Base-by-base conservation (phyloP, 2,888 invertebrate genomes). In the Luperina testacea region DNA sequence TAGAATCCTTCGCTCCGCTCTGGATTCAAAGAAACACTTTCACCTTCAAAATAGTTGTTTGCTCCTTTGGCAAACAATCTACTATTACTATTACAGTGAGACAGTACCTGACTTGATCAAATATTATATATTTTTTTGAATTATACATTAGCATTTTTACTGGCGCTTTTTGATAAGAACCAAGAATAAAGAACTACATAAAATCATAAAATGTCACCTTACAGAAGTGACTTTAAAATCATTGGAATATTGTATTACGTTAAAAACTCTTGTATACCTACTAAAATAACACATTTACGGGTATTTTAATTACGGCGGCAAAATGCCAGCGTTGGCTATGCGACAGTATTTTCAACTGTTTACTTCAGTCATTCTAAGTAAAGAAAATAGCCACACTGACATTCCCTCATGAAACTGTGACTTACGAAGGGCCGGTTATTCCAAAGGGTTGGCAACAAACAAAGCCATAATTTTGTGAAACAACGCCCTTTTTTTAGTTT, bases 211-310 rank as follows among this genome's bases (percentile, higher is more conserved):
- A 81, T 38, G 72, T 77, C 63, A 75, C 72, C 72, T 64, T 53
- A 57, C n/a, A 53, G n/a, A 20, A 53, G 74, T 64, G 64, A 74
- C 78, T 67, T 64, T 45, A 3, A 72, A 78, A 72, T 76, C 69
- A 84, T 71, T 75, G 59, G 17, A 64, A 73, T 73, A 73, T 81
- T 72, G 42, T 63, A 72, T 80, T 77, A 81, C 69, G 9, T 32
- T 53, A 7, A n/a, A 69, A 63, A 20, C 15, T 53, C 20, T 70
- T 65, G n/a, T 59, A 63, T 74, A 74, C 15, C 24, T 32, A 64
- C 27, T 11, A 24, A 51, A 69, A 77, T 69, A 64, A 51, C 27
- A 67, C 51, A 57, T 81, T 68, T 77, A 67, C 53, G 76, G 48
- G 7, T 67, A 81, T 71, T 63, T 57, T 57, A 53, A 61, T 77